Evolutionary conservation across 2,888 invertebrate genomes (phyloP).

Genomic region (Hirtodrosophila duncani): DNA sequence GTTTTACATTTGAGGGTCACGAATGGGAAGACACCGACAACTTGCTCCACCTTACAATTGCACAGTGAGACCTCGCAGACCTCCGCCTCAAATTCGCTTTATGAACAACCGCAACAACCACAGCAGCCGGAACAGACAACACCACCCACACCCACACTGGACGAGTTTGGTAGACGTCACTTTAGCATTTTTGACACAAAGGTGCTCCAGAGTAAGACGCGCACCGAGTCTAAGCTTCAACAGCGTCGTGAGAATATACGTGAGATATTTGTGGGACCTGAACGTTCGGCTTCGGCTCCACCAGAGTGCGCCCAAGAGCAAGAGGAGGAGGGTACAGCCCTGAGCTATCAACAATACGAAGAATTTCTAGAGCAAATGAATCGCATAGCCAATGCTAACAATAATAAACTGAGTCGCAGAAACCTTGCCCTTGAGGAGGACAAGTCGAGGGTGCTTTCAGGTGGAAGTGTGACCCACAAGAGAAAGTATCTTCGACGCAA

Average conservation of each 20-base stretch:
- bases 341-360: slow-evolving; percentile 75
- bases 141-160: background rate
- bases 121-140: slow-evolving; percentile 45
- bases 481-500: slow-evolving; percentile 75
- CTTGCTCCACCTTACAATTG: slow-evolving; percentile 43
- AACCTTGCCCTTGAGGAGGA: slow-evolving; percentile 17
- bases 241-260: slow-evolving; percentile 88
- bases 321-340: slow-evolving; percentile 28
- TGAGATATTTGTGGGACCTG: slow-evolving; percentile 86
- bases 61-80: slow-evolving; percentile 69
- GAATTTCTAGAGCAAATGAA: slow-evolving; percentile 76
- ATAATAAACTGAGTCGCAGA: slow-evolving; percentile 46
- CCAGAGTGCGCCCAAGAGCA: slow-evolving; percentile 79
- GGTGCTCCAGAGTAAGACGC: slow-evolving; percentile 85
- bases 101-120: slow-evolving; percentile 60
- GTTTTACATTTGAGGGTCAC: slow-evolving; percentile 76
- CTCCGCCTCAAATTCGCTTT: slow-evolving; percentile 67
- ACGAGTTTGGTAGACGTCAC: slow-evolving; percentile 59
- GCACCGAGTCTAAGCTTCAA: slow-evolving; percentile 85
- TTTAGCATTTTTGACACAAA: slow-evolving; percentile 83
- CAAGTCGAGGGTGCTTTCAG: background rate
- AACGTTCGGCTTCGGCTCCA: slow-evolving; percentile 89
- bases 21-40: slow-evolving; percentile 25
- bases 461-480: slow-evolving; percentile 38
- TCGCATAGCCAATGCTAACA: slow-evolving; percentile 64